Conservation (phyloP, 2,888 invertebrate genomes). For the Xestia ashworthii region DNA sequence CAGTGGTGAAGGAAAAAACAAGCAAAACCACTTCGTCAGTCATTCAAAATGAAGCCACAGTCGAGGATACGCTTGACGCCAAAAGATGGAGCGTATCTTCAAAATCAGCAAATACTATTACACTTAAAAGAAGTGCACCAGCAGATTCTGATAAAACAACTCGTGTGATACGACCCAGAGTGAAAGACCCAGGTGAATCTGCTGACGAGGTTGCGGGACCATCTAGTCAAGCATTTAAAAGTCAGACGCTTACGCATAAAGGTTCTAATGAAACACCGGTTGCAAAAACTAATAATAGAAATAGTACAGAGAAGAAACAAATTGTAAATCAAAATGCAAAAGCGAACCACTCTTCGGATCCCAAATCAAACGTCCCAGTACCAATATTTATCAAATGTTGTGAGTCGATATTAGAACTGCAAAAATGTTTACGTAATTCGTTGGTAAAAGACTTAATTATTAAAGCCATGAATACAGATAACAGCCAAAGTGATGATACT, state of each 20-base stretch:
- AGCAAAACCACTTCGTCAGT: not conserved
- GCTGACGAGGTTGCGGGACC: not conserved
- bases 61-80: not conserved
- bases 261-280: not conserved
- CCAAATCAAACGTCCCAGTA: not conserved
- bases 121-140: not conserved
- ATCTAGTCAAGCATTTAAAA: not conserved
- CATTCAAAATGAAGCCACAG: not conserved
- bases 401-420: not conserved
- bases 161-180: not conserved
- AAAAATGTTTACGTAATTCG: not conserved
- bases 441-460: not conserved
- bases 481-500: not conserved
- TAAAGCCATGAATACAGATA: not conserved
- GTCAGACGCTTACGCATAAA: not conserved
- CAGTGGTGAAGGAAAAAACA: not conserved
- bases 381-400: not conserved
- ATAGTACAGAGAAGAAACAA: not conserved
- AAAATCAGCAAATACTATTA: constrained; percentile 2
- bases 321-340: not conserved
- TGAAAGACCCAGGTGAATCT: not conserved
- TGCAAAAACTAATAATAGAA: not conserved
- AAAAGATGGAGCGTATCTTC: not conserved
- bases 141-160: too few relatives aligned
- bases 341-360: too few relatives aligned